Base-by-base conservation (phyloP, 1,140 invertebrate species). In the Polypedilum vanderplanki region DNA sequence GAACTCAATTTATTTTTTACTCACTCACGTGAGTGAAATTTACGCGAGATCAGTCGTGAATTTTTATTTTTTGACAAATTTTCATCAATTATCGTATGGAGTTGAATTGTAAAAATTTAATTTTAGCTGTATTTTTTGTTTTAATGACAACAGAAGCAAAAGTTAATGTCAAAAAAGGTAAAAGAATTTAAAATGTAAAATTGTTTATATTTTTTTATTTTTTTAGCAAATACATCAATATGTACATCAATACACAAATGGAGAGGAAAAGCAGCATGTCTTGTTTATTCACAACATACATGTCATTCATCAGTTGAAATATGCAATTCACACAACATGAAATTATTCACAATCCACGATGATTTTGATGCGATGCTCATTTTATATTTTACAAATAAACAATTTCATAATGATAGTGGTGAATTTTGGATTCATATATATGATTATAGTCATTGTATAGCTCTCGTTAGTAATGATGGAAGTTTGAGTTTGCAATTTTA, bases 311-410 rank as follows among this genome's bases (percentile, higher is more conserved):
- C 46, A n/a, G 12, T n/a, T 12, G 46, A 12, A 1, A 57, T 57
- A 12, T 57, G 46, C 46, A 57, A 9, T 12, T 4, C 12, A 57
- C 12, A 57, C n/a, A n/a, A 57, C 12, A 57, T 57, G 46, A 12
- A 57, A n/a, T n/a, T 57, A 4, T 57, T n/a, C 12, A 57, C 46
- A 15, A 57, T 57, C 46, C 10, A 57, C 12, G 46, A 57, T 15
- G 46, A 57, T 15, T 57, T 57, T 57, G 46, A 57, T n/a, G n/a
- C n/a, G 12, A 57, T 57, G 46, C 46, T 57, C 46, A 57, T 57
- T 57, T 57, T 57, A n/a, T 57, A 57, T 15, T 57, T 57, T 57
- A 57, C 46, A 15, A 12, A 0, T 12, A 57, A 57, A 57, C 12
- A 57, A 15, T 57, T 57, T 57, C 46, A 12, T 12, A 12, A 57